Percentiles rank a stretch among this genome's conserved stretches.
Evolutionary conservation across 2,797 vertebrate genomes (phyloP).

Genomic region (Sebastes diaconus): DNA sequence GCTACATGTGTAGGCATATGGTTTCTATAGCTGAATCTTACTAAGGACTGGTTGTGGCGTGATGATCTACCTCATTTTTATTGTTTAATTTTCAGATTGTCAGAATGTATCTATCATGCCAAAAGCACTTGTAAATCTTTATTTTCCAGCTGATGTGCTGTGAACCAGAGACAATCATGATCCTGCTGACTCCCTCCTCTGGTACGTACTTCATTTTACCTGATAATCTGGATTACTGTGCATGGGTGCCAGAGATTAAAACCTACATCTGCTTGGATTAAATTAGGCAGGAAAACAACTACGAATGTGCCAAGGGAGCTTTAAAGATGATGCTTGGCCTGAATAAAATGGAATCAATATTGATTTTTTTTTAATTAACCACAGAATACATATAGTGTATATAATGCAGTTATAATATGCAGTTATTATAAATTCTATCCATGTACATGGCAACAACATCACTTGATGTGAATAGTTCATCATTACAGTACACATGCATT

Average conservation of each 20-base stretch:
- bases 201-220: constrained; percentile 69
- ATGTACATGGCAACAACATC: background rate
- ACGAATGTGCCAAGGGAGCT: background rate
- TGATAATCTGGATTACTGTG: constrained; percentile 20
- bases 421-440: background rate
- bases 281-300: background rate
- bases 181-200: constrained; percentile 79
- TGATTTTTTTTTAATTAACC: background rate
- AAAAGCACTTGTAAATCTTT: background rate
- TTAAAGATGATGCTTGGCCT: background rate
- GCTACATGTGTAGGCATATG: background rate
- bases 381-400: background rate
- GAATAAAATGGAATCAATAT: background rate
- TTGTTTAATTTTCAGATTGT: background rate
- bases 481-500: background rate
- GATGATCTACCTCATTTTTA: background rate
- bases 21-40: background rate
- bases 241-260: background rate
- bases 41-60: background rate
- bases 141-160: constrained; percentile 66
- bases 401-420: background rate
- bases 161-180: constrained; percentile 76
- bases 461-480: background rate
- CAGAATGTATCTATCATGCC: background rate
- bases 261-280: background rate